These are phyloP conservation scores for Pyrocoelia pectoralis DNA, from an alignment of 2,888 invertebrate genomes.

Conservation along the genomic window DNA sequence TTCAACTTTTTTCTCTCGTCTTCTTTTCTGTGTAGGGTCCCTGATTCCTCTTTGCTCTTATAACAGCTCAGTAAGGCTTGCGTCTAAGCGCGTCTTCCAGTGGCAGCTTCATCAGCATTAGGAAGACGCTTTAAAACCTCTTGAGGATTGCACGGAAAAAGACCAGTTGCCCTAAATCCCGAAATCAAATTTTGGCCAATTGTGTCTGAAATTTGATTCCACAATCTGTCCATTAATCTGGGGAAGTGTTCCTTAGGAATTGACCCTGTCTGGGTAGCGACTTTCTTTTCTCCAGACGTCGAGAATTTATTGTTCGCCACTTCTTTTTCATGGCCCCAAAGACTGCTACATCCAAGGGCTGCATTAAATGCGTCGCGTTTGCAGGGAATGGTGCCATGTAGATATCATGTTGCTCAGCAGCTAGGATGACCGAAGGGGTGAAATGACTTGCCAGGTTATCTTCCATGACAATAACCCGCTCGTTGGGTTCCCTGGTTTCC, in stretches of 20 bases:
- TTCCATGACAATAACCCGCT: conserved; percentile 44
- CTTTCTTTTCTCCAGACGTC: conserved; percentile 35
- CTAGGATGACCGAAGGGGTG: conserved; percentile 37
- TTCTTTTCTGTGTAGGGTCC: no score
- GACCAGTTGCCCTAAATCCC: background rate
- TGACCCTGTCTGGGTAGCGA: conserved; percentile 11
- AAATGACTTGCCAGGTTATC: conserved; percentile 42
- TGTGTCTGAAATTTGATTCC: background rate
- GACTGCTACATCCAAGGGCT: conserved; percentile 27
- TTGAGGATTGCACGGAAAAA: background rate
- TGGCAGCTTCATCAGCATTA: no score
- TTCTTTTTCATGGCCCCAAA: conserved; percentile 32
- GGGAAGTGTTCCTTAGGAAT: conserved; percentile 17
- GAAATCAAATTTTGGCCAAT: background rate
- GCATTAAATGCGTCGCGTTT: conserved; percentile 32
- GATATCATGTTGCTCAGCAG: conserved; percentile 32
- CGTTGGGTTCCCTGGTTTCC: conserved; percentile 21
- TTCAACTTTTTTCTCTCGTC: no score
- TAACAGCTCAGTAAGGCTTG: no score
- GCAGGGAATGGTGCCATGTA: conserved; percentile 31
- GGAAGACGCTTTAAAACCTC: no score
- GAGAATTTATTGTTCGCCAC: conserved; percentile 30
- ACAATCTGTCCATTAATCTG: background rate
- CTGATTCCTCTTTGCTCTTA: no score
- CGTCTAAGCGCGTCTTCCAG: no score